These are phyloP conservation scores for Diadegma fenestrale DNA, from an alignment of 2,888 invertebrate species.

Conservation along the genomic window DNA sequence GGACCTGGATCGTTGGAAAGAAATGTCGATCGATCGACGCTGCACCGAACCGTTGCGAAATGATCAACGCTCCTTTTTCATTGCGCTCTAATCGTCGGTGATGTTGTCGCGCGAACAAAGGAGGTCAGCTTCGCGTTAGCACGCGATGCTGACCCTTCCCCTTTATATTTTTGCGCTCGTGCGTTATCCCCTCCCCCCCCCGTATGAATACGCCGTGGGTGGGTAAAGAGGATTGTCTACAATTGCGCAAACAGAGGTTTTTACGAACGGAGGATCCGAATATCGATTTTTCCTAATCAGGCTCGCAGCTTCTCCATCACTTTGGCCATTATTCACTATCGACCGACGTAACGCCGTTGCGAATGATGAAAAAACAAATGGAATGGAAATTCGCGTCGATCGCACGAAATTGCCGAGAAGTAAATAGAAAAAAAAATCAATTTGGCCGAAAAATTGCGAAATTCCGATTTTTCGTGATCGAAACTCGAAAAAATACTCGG, in stretches of 20 bases:
- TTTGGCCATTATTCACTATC: neutral
- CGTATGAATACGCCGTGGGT: neutral
- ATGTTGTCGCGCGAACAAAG: conserved; percentile 15
- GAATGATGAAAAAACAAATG: neutral
- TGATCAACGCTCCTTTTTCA: neutral
- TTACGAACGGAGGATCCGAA: neutral
- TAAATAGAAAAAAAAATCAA: too few species aligned
- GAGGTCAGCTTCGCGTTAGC: conserved; percentile 5
- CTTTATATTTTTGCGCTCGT: conserved; percentile 8
- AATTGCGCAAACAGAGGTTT: conserved; percentile 1
- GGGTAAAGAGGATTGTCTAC: neutral
- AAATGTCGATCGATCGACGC: neutral
- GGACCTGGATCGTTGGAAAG: neutral
- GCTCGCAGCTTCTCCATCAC: neutral
- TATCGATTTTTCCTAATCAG: neutral
- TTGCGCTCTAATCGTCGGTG: neutral
- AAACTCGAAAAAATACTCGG: neutral
- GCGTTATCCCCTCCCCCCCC: neutral
- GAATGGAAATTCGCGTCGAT: neutral
- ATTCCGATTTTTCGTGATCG: neutral
- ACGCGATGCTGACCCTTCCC: conserved; percentile 4
- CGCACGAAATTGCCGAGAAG: neutral
- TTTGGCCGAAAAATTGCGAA: neutral
- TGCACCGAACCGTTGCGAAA: neutral
- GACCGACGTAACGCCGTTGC: neutral